Percentiles rank a stretch among this genome's conserved stretches.
phyloP scores from a whole-genome alignment of 2,113 vertebrate genomes.

The Cairina moschata region DNA sequence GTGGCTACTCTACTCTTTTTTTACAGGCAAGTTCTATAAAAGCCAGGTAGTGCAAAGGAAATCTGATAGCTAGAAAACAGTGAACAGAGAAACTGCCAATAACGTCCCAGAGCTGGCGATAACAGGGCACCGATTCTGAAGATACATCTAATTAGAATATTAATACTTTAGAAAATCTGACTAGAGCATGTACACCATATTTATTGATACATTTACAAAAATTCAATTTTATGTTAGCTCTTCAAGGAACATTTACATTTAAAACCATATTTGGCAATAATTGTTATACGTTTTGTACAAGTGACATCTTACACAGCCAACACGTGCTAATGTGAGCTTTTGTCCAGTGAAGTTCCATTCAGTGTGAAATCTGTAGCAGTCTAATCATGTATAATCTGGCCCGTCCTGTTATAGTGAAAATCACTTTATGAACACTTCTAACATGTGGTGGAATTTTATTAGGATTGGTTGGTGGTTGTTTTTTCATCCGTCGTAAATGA shows the following conservation, averaged over 20 bases:
- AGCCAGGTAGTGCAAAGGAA: constrained; percentile 65
- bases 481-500: constrained; percentile 54
- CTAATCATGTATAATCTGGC: constrained; percentile 25
- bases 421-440: constrained; percentile 51
- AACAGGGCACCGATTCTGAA: constrained; percentile 22
- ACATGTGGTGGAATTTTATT: constrained; percentile 62
- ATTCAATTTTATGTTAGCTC: constrained; percentile 22
- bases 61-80: background rate
- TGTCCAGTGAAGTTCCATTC: background rate
- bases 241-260: constrained; percentile 57
- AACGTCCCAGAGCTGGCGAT: background rate
- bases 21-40: background rate
- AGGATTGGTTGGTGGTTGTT: constrained; percentile 41
- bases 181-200: constrained; percentile 60
- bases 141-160: constrained; percentile 14
- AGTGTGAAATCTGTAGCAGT: constrained; percentile 11
- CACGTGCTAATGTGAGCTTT: background rate
- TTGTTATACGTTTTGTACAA: constrained; percentile 6
- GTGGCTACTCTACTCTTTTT: background rate
- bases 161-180: constrained; percentile 63
- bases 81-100: background rate
- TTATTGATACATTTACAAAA: constrained; percentile 71
- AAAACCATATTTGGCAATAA: constrained; percentile 43
- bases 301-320: constrained; percentile 40
- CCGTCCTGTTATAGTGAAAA: constrained; percentile 60